A percentile compares a stretch with the other conserved stretches of the same genome.
phyloP scores from a whole-genome alignment of 2,797 vertebrate species.

The Xerus rutilus region DNA sequence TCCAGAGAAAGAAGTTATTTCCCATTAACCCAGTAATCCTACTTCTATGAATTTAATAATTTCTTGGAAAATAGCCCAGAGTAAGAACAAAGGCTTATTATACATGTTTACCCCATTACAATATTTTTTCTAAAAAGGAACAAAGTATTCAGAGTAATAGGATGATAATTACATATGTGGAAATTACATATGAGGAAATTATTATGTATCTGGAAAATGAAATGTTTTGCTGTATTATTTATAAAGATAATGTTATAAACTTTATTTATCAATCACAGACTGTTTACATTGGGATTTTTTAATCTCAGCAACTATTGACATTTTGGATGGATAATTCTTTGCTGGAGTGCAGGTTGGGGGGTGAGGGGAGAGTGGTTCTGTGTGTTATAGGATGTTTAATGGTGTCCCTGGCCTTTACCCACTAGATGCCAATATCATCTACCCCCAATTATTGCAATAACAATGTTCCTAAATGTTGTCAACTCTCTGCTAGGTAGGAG shows the following conservation, averaged over 20 bases:
- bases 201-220: neutral
- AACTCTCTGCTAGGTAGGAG: neutral
- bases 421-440: neutral
- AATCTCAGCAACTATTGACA: neutral
- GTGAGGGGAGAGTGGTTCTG: neutral
- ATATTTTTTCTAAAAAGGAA: neutral
- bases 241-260: constrained; percentile 26
- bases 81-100: neutral
- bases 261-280: neutral
- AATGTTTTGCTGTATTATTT: neutral
- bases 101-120: neutral
- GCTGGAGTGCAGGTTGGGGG: too few relatives aligned
- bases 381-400: neutral
- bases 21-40: neutral
- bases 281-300: constrained; percentile 8
- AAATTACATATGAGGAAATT: constrained; percentile 5
- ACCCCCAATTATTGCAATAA: neutral
- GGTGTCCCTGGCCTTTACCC: neutral
- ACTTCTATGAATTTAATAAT: constrained; percentile 6
- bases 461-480: neutral
- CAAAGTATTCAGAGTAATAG: constrained; percentile 19
- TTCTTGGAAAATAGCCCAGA: neutral
- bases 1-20: neutral
- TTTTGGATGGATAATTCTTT: neutral
- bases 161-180: neutral